These are phyloP conservation scores for Nylanderia fulva DNA, from an alignment of 1,140 invertebrate genomes.

Conservation along the genomic window DNA sequence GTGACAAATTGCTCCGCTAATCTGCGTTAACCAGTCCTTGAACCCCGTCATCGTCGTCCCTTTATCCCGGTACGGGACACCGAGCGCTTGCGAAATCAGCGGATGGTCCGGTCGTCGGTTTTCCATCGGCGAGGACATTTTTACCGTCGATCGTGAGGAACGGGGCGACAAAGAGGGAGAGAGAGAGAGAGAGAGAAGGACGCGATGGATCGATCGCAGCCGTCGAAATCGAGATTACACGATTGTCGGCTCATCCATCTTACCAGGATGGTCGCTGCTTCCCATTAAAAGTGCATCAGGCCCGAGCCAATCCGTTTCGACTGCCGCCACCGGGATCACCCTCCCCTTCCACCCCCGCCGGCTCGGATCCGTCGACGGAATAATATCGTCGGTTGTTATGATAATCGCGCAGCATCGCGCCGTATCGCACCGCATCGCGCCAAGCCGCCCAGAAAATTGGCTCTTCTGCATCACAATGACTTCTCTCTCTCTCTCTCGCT, in stretches of 20 bases:
- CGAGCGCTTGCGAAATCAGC: constrained; percentile 66
- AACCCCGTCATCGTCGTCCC: constrained; percentile 78
- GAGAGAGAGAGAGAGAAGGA: neutral
- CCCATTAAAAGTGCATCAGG: constrained; percentile 85
- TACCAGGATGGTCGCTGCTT: constrained; percentile 79
- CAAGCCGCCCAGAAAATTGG: constrained; percentile 87
- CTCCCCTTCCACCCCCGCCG: constrained; percentile 32
- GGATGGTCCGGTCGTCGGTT: constrained; percentile 18
- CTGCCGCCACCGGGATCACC: constrained; percentile 60
- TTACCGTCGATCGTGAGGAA: neutral
- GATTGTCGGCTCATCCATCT: constrained; percentile 83
- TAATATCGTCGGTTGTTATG: constrained; percentile 86
- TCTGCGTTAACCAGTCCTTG: constrained; percentile 84
- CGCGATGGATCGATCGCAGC: constrained; percentile 72
- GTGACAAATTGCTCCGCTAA: constrained; percentile 84
- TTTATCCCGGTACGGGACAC: constrained; percentile 79
- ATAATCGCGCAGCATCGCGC: constrained; percentile 84
- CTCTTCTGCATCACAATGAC: constrained; percentile 86
- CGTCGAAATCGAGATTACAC: constrained; percentile 81
- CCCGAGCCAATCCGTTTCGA: constrained; percentile 81
- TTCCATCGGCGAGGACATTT: neutral
- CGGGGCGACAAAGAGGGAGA: neutral
- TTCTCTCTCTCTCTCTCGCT: constrained; percentile 73
- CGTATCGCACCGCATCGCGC: constrained; percentile 84
- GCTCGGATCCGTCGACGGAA: constrained; percentile 79